phyloP scores from a whole-genome alignment of 2,888 invertebrate genomes.

The Chesias legatella region DNA sequence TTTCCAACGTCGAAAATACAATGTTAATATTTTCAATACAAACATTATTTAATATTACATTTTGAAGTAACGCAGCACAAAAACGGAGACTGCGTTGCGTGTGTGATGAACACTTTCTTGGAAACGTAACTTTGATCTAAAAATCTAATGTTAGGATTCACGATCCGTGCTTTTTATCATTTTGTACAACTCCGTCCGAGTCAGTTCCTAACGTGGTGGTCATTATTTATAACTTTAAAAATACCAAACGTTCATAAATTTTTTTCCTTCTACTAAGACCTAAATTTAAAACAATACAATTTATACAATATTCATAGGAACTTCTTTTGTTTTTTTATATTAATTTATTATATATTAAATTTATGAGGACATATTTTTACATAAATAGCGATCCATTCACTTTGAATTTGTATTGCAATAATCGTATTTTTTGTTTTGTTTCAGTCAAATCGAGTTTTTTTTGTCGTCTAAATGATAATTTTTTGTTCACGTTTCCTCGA shows the following conservation, averaged over 20 bases:
- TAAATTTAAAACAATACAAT: conserved; percentile 79
- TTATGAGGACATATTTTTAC: conserved; percentile 76
- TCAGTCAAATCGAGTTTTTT: conserved; percentile 47
- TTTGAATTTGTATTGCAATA: conserved; percentile 55
- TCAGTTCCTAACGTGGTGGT: conserved; percentile 68
- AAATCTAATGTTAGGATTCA: conserved; percentile 77
- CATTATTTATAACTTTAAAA: conserved; percentile 75
- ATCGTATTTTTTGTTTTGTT: conserved; percentile 45
- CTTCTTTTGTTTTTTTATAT: conserved; percentile 80
- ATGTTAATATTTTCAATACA: conserved; percentile 42
- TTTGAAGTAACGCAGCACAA: conserved; percentile 40
- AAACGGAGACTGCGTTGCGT: conserved; percentile 41
- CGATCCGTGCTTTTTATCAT: conserved; percentile 74
- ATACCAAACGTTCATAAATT: conserved; percentile 79
- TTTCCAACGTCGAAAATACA: conserved; percentile 60
- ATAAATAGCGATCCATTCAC: conserved; percentile 79
- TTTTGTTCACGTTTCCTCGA: conserved; percentile 71
- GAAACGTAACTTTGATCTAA: conserved; percentile 77
- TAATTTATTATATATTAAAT: conserved; percentile 79
- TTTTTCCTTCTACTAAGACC: conserved; percentile 79
- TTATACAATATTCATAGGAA: conserved; percentile 81
- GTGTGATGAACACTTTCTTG: conserved; percentile 74
- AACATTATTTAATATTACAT: conserved; percentile 36
- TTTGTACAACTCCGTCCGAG: conserved; percentile 67
- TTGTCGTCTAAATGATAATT: conserved; percentile 55